A percentile compares a stretch with the other conserved stretches of the same genome.
These are phyloP conservation scores for Ernsta delagoae DNA, from an alignment of 2,888 invertebrate species.

Conservation along the genomic window DNA sequence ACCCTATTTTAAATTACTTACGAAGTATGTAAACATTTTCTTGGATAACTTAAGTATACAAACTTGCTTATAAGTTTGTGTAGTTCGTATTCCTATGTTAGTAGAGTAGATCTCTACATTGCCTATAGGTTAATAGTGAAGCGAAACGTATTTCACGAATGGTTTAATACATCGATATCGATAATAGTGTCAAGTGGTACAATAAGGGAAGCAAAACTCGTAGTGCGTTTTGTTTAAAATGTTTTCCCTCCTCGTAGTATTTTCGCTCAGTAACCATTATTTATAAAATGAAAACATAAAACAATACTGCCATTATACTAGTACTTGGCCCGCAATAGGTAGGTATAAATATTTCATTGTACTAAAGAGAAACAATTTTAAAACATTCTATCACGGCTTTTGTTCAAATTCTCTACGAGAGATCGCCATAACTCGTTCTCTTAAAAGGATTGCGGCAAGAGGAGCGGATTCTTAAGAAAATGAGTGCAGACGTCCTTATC, in stretches of 20 bases:
- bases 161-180: conserved; percentile 25
- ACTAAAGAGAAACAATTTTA: conserved; percentile 57
- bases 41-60: too few species aligned
- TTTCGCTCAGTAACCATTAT: conserved; percentile 22
- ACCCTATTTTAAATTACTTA: conserved; percentile 4
- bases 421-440: conserved; percentile 64
- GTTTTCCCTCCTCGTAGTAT: conserved; percentile 17
- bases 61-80: background rate
- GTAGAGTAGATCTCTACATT: background rate
- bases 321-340: conserved; percentile 42
- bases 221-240: conserved; percentile 23
- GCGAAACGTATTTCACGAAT: background rate
- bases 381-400: conserved; percentile 66
- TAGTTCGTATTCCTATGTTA: background rate
- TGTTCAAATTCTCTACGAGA: conserved; percentile 60
- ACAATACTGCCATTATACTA: conserved; percentile 48
- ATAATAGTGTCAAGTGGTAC: conserved; percentile 14
- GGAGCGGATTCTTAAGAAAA: conserved; percentile 58
- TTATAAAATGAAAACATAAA: conserved; percentile 40
- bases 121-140: background rate
- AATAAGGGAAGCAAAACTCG: background rate
- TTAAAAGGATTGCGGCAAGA: conserved; percentile 70
- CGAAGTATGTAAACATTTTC: background rate
- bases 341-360: conserved; percentile 43
- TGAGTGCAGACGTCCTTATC: conserved; percentile 51